These are phyloP conservation scores for Tragelaphus imberbis DNA, from an alignment of 2,113 vertebrate genomes.

Conservation along the genomic window DNA sequence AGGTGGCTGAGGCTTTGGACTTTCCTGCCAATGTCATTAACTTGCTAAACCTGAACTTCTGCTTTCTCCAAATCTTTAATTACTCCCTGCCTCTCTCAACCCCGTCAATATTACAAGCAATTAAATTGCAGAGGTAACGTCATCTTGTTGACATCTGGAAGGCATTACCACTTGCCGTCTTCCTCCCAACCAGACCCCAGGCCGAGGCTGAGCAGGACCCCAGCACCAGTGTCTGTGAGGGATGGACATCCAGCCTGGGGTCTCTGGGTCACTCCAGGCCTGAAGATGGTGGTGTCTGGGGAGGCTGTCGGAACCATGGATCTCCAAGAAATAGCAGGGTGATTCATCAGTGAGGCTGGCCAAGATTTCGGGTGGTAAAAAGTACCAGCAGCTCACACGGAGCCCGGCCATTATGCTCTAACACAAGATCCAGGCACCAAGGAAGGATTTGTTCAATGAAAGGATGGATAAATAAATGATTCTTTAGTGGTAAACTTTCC, in stretches of 20 bases:
- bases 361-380: not conserved
- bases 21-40: constrained; percentile 14
- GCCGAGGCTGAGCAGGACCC: not conserved
- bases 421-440: not conserved
- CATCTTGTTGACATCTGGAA: constrained; percentile 35
- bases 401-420: not conserved
- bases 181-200: not conserved
- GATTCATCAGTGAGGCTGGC: not conserved
- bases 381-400: accelerated
- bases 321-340: not conserved
- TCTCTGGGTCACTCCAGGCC: accelerated
- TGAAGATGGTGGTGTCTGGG: not conserved
- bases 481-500: not conserved
- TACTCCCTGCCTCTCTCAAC: not conserved
- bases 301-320: too few species aligned
- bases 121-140: not conserved
- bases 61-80: not conserved
- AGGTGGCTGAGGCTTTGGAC: constrained; percentile 18
- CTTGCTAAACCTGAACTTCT: constrained; percentile 16
- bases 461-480: not conserved
- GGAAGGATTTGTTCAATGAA: not conserved
- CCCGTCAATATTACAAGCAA: constrained; percentile 47
- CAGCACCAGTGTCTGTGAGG: too few species aligned
- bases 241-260: accelerated
- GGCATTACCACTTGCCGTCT: not conserved